Evolutionary conservation across 2,888 invertebrate genomes (phyloP).

Genomic region (Serrognathus titanus): DNA sequence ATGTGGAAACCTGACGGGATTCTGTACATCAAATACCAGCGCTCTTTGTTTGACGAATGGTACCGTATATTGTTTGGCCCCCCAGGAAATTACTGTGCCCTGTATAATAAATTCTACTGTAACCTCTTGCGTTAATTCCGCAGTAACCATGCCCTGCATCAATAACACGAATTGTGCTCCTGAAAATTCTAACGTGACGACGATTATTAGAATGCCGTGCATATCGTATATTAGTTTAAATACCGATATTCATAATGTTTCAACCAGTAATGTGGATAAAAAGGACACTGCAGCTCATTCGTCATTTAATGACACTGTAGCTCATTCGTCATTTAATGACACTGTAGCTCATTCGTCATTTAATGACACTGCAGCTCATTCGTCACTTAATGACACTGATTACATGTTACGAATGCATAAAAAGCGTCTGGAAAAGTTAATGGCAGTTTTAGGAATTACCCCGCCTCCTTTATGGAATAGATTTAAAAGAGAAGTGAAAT

Average conservation of each 20-base stretch:
- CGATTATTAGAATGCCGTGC: slow-evolving; percentile 10
- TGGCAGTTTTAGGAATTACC: no score
- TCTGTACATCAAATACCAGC: slow-evolving; percentile 11
- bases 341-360: no score
- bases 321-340: no score
- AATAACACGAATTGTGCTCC: slow-evolving; percentile 7
- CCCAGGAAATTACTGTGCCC: slow-evolving; percentile 5
- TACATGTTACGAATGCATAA: no score
- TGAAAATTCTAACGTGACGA: slow-evolving; percentile 1
- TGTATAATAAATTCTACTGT: slow-evolving; percentile 10
- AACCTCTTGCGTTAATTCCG: slow-evolving; percentile 8
- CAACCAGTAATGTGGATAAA: background rate
- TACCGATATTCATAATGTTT: no score
- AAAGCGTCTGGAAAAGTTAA: no score
- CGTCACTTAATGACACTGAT: no score
- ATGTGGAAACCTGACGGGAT: slow-evolving; percentile 8
- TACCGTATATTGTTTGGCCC: slow-evolving; percentile 12
- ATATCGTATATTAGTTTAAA: slow-evolving; percentile 9
- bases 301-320: no score
- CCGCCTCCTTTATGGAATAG: no score
- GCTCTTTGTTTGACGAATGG: slow-evolving; percentile 13
- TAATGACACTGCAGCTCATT: no score
- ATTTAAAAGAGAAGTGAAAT: no score
- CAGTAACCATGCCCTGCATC: slow-evolving; percentile 8
- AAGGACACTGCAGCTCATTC: slow-evolving; percentile 1